Evolutionary conservation across 2,888 invertebrate genomes (phyloP), one percentile per base, ranked within the genome.

Genomic region (Zaprionus obscuricornis): DNA sequence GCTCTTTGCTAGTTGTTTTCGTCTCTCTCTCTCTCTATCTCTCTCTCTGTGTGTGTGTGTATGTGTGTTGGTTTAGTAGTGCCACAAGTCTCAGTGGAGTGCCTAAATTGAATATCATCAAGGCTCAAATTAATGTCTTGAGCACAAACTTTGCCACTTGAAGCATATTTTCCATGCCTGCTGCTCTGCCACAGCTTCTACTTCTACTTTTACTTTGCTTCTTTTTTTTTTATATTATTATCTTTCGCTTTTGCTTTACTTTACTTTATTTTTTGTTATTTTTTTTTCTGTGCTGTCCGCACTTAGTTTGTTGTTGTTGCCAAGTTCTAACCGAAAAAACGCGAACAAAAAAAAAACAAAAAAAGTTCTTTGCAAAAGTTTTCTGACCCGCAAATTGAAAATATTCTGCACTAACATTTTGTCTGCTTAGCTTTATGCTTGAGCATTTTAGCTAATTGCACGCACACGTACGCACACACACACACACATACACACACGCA

Each of bases 61-160:
- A 37, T 55, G 50, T 59, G 55, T 43, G 34, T 24, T 6, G 56
- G 47, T 29, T 66, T 55, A 57, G 54, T 76, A 55, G 78, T 74
- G 72, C 54, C 73, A 62, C 58, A 73, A 77, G 76, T 85, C 85
- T 79, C 85, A 47, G 67, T 57, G 69, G 85, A 79, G 86, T 78
- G 73, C 68, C 74, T 66, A 85, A 87, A 85, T 85, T 87, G 85
- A 86, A 87, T 87, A 87, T 85, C 85, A 86, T 86, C 87, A 82
- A 69, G 79, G 78, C 79, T 86, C 86, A 82, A 87, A 85, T 86
- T 86, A 82, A 82, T 82, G 82, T 82, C 86, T 82, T 86, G 78
- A 72, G 74, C 84, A 67, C 71, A 85, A 81, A 81, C 68, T 81
- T 81, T 86, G 74, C 65, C 74, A 76, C 86, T 86, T 76, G 63